Percentiles rank a stretch among this genome's conserved stretches.
Evolutionary conservation across 2,888 invertebrate genomes (phyloP).

Genomic region (Ephialtes manifestator): DNA sequence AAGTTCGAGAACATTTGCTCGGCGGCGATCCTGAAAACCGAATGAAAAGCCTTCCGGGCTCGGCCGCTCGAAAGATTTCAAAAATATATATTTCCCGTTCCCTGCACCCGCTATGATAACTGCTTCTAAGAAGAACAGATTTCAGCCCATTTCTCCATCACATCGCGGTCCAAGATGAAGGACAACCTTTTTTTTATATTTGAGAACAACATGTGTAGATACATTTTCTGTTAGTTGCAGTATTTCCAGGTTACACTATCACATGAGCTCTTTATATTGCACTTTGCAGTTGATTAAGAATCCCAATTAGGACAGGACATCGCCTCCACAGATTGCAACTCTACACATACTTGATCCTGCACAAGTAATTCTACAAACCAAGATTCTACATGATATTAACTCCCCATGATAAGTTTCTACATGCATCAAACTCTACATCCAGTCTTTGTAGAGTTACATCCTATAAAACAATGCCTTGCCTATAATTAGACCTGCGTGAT

Average conservation of each 20-base stretch:
- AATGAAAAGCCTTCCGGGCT: conserved; percentile 44
- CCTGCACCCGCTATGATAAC: not conserved
- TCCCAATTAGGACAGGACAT: too few relatives aligned
- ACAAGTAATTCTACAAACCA: too few relatives aligned
- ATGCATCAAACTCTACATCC: too few relatives aligned
- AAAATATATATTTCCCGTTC: conserved; percentile 33
- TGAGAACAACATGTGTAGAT: conserved; percentile 2
- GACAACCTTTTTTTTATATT: conserved; percentile 26
- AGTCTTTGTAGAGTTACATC: too few relatives aligned
- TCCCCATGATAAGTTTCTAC: too few relatives aligned
- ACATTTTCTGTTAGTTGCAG: not conserved
- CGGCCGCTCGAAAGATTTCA: conserved; percentile 22
- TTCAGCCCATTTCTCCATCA: not conserved
- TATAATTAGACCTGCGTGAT: too few relatives aligned
- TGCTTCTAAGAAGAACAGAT: not conserved
- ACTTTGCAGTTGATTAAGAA: too few relatives aligned
- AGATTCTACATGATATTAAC: too few relatives aligned
- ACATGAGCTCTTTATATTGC: not conserved
- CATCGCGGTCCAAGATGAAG: not conserved
- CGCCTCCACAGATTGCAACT: too few relatives aligned
- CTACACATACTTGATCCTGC: too few relatives aligned
- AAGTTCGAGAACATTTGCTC: conserved; percentile 29
- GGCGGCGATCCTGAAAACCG: conserved; percentile 40
- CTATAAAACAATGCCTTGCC: too few relatives aligned
- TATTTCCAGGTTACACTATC: not conserved